Evolutionary conservation across 1,140 invertebrate species (phyloP).

Genomic region (Aphelenchoides avenae): DNA sequence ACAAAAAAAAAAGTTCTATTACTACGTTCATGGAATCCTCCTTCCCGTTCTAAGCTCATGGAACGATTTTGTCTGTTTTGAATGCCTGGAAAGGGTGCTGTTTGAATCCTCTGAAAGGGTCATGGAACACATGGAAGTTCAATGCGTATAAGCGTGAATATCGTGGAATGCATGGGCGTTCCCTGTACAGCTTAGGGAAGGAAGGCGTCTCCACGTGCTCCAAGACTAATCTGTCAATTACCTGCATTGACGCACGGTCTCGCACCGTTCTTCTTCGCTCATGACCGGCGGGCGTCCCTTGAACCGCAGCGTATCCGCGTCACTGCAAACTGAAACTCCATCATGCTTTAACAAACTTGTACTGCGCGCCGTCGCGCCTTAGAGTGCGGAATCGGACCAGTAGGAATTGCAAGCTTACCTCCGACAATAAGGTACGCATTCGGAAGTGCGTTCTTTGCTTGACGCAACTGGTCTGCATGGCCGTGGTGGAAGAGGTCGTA

Average conservation of each 20-base stretch:
- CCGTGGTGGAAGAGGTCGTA: conserved; percentile 71
- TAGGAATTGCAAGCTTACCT: conserved; percentile 62
- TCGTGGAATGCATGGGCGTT: too few relatives aligned
- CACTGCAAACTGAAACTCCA: conserved; percentile 24
- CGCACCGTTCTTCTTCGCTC: conserved; percentile 22
- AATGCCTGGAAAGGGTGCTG: too few relatives aligned
- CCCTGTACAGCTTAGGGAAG: conserved; percentile 19
- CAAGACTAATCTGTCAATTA: conserved; percentile 37
- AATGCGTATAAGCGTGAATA: too few relatives aligned
- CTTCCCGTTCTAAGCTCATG: too few relatives aligned
- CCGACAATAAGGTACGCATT: conserved; percentile 96
- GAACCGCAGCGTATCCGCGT: conserved; percentile 18
- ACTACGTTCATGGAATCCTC: too few relatives aligned
- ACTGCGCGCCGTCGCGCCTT: background rate
- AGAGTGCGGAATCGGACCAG: background rate
- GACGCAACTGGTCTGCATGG: conserved; percentile 90
- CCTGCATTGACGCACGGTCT: conserved; percentile 21
- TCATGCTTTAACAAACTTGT: conserved; percentile 62
- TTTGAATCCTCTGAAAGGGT: too few relatives aligned
- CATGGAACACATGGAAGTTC: too few relatives aligned
- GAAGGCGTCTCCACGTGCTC: conserved; percentile 4
- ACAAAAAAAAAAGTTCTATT: too few relatives aligned
- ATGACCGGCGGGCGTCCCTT: conserved; percentile 22
- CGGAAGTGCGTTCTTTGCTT: conserved; percentile 94
- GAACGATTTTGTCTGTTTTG: too few relatives aligned